Evolutionary conservation across 2,113 vertebrate genomes (phyloP).

Genomic region (Brachyhypopomus gauderio): DNA sequence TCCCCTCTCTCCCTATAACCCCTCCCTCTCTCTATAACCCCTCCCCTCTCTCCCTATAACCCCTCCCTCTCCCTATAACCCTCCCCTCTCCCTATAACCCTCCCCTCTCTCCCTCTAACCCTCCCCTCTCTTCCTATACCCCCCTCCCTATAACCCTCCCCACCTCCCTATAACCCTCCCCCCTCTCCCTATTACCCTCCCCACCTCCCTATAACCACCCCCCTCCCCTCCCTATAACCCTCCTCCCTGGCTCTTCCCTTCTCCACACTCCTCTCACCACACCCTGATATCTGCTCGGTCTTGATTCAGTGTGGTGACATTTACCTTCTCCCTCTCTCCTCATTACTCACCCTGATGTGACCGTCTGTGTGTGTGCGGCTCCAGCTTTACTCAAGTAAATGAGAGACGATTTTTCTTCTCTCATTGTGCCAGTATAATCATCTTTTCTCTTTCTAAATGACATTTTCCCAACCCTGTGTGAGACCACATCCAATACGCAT

Average conservation of each 20-base stretch:
- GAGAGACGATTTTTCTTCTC: neutral
- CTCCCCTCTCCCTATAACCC: too few relatives aligned
- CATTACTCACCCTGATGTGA: conserved; percentile 33
- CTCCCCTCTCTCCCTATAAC: too few relatives aligned
- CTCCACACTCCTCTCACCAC: neutral
- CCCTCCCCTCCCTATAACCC: neutral
- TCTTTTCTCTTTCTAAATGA: conserved; percentile 37
- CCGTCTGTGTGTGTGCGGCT: conserved; percentile 17
- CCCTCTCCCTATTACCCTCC: too few relatives aligned
- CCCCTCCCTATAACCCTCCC: too few relatives aligned
- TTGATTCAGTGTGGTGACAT: conserved; percentile 34
- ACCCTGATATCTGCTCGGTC: conserved; percentile 12
- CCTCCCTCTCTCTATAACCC: neutral
- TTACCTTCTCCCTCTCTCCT: conserved; percentile 32
- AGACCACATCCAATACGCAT: neutral
- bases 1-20: too few relatives aligned
- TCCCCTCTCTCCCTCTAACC: too few relatives aligned
- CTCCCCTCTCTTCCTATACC: too few relatives aligned
- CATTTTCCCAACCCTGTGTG: conserved; percentile 9
- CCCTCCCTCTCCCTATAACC: too few relatives aligned
- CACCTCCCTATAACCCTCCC: too few relatives aligned
- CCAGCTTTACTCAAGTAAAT: conserved; percentile 1
- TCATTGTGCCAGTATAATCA: neutral
- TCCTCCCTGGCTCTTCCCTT: neutral
- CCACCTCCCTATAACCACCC: too few relatives aligned